A percentile compares a stretch with the other conserved stretches of the same genome.
Conservation (phyloP, 2,113 vertebrate species). For the Xyliphius kryptos region DNA sequence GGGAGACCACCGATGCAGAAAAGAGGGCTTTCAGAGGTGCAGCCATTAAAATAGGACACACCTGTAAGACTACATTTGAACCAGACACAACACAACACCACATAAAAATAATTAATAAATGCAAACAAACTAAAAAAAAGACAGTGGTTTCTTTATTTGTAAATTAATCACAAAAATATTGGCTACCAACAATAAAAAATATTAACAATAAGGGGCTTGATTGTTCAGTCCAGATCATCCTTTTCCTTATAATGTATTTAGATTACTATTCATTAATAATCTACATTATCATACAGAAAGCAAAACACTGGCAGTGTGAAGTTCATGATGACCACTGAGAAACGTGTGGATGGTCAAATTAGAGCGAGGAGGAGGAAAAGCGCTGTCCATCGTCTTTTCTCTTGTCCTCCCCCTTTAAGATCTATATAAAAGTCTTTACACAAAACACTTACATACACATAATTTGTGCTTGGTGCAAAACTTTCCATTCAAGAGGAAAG, state of each 20-base stretch:
- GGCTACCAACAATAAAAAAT: constrained; percentile 55
- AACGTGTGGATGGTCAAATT: constrained; percentile 2
- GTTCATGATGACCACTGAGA: constrained; percentile 29
- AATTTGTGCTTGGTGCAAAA: constrained; percentile 44
- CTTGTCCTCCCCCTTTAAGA: neutral
- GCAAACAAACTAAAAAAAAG: constrained; percentile 37
- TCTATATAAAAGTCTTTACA: constrained; percentile 21
- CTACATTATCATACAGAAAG: constrained; percentile 51
- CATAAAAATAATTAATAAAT: neutral
- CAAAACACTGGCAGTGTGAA: constrained; percentile 48
- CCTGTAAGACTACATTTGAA: too few relatives aligned
- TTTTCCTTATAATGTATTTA: constrained; percentile 44
- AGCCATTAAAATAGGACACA: too few relatives aligned
- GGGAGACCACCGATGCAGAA: too few relatives aligned
- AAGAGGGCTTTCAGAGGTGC: too few relatives aligned
- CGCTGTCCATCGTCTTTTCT: constrained; percentile 5
- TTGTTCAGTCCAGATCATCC: constrained; percentile 51
- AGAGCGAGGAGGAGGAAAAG: constrained; percentile 8
- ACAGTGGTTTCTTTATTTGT: constrained; percentile 55
- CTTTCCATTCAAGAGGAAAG: constrained; percentile 17
- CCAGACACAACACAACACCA: too few relatives aligned
- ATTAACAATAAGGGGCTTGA: constrained; percentile 51
- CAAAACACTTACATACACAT: constrained; percentile 19
- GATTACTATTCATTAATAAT: constrained; percentile 41
- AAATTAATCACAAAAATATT: constrained; percentile 58